Evolutionary conservation across 2,888 invertebrate genomes (phyloP), one percentile per base, ranked within the genome.

Genomic region (Mylabris sibirica): DNA sequence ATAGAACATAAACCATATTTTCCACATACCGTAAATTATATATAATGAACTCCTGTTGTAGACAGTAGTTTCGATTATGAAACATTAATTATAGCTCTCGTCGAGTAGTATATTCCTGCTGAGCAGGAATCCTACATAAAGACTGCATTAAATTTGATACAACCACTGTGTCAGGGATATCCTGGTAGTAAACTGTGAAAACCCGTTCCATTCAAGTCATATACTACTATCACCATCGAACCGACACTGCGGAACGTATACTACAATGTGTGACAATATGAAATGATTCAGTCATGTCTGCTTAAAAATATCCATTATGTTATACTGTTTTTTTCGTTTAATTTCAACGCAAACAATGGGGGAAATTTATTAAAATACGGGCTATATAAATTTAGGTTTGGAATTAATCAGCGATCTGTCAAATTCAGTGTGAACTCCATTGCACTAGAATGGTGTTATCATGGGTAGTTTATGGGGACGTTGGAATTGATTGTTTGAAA

Each of bases 61-160:
- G 80, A 81, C 83, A 83, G 79, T 83, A 80, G 80, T 82, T 83
- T 81, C 82, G 84, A 83, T 83, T 83, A 83, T 83, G 82, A 81
- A 83, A 83, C 84, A 82, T 84, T 83, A 84, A 83, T 84, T 83
- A 83, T 80, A 41, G 59, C 30, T 49, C 30, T 59, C 79, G 81
- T 80, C 80, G 79, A 73, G 77, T 77, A 75, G 69, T 71, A 70
- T n/a, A 72, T 72, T 72, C 70, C 67, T 66, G 65, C 34, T 65
- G 53, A 67, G 68, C 71, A 68, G 74, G 76, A 78, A 78, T 77
- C 80, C 75, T 74, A 77, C 79, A 77, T 79, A 78, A 80, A 80
- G 80, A 80, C 79, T 79, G 78, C 77, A 78, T 81, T 81, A 80
- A 80, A 81, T 80, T 81, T 80, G 77, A 81, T 80, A 80, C 76